These are phyloP conservation scores for Trematomus loennbergii DNA, from an alignment of 2,113 vertebrate genomes.

Conservation along the genomic window DNA sequence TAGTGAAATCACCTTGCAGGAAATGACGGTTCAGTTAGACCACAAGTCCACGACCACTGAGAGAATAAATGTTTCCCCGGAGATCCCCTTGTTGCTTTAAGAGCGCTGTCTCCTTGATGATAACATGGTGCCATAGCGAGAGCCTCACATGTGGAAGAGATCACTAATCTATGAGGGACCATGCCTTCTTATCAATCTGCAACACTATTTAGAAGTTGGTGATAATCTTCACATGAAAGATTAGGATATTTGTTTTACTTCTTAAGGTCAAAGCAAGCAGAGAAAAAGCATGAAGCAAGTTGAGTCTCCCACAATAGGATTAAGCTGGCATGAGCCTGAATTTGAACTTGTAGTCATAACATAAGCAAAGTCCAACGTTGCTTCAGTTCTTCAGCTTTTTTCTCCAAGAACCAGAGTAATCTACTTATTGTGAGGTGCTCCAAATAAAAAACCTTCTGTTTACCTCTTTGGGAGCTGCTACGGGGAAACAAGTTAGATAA, in stretches of 20 bases:
- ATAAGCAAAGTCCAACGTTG: neutral
- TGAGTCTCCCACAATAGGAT: slow-evolving; percentile 13
- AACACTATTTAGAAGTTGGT: neutral
- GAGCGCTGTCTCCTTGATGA: slow-evolving; percentile 51
- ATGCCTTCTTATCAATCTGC: slow-evolving; percentile 40
- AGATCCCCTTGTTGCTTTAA: slow-evolving; percentile 18
- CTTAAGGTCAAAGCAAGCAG: slow-evolving; percentile 5
- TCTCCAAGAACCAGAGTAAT: neutral
- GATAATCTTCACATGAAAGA: slow-evolving; percentile 26
- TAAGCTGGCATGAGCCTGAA: slow-evolving; percentile 12
- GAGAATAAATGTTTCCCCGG: slow-evolving; percentile 50
- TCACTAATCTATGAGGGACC: slow-evolving; percentile 19
- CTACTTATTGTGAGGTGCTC: neutral
- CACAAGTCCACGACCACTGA: slow-evolving; percentile 30
- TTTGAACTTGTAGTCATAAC: slow-evolving; percentile 18
- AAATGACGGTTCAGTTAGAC: slow-evolving; percentile 35
- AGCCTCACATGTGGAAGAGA: slow-evolving; percentile 6
- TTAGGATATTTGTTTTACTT: neutral
- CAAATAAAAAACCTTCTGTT: neutral
- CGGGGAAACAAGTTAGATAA: neutral
- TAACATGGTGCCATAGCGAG: slow-evolving; percentile 32
- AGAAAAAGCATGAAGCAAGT: slow-evolving; percentile 9
- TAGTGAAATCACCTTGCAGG: slow-evolving; percentile 64
- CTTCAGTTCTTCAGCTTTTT: neutral
- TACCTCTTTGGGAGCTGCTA: neutral